These are phyloP conservation scores for Clinocottus analis DNA, from an alignment of 2,113 vertebrate species.

Conservation along the genomic window DNA sequence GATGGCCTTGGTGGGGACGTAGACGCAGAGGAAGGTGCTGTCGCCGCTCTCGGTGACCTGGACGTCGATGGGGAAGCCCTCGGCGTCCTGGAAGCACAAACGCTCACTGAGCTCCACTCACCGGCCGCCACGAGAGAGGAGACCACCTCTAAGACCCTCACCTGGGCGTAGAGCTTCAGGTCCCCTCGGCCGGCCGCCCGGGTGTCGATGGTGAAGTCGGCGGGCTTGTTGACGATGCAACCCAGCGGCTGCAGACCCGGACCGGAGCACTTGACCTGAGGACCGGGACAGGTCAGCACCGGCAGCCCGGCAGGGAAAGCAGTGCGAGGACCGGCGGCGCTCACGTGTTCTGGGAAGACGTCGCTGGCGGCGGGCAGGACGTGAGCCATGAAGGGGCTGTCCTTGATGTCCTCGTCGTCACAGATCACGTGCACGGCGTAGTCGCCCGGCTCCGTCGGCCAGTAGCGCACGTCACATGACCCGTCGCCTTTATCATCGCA, in stretches of 20 bases:
- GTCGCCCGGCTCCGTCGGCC: conserved; percentile 92
- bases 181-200: conserved; percentile 86
- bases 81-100: conserved; percentile 86
- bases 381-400: conserved; percentile 94
- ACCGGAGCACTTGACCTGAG: conserved; percentile 90
- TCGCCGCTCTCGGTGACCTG: conserved; percentile 91
- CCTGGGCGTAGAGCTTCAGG: conserved; percentile 95
- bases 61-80: conserved; percentile 92
- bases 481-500: conserved; percentile 95
- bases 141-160: conserved; percentile 35
- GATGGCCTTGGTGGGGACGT: conserved; percentile 92
- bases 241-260: conserved; percentile 90
- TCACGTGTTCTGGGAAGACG: conserved; percentile 89
- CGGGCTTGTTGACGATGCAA: conserved; percentile 91
- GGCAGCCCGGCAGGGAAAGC: background rate
- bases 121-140: too few species aligned
- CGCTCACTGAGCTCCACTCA: background rate
- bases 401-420: conserved; percentile 93
- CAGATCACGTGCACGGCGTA: conserved; percentile 97
- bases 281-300: background rate
- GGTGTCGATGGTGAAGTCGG: conserved; percentile 92
- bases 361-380: conserved; percentile 86
- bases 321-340: background rate
- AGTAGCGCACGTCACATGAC: conserved; percentile 94
- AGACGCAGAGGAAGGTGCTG: conserved; percentile 90